A percentile compares a stretch with the other conserved stretches of the same genome.
Conservation (phyloP, 2,888 invertebrate genomes). For the Euplagia quadripunctaria region DNA sequence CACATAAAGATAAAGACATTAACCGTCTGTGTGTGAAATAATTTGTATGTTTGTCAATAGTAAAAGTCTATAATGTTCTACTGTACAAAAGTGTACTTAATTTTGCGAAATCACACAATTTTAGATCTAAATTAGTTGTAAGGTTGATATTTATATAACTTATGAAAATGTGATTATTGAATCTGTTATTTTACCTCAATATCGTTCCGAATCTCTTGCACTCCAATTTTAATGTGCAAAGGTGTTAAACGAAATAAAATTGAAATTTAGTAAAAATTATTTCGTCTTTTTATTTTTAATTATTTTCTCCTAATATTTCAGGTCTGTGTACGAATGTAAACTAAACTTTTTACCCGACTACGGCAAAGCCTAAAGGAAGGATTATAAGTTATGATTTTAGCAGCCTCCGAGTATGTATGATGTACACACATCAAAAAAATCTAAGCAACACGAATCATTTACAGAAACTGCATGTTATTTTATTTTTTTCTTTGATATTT, state of each 20-base stretch:
- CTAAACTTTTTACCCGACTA: slow-evolving; percentile 1
- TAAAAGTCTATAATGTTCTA: background rate
- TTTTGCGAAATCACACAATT: slow-evolving; percentile 43
- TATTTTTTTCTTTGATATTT: too few relatives aligned
- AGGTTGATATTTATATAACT: slow-evolving; percentile 48
- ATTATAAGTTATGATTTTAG: too few relatives aligned
- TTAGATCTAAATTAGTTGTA: slow-evolving; percentile 33
- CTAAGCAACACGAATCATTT: too few relatives aligned
- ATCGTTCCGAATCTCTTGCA: slow-evolving; percentile 69
- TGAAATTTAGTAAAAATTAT: slow-evolving; percentile 46
- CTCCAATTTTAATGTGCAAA: slow-evolving; percentile 70
- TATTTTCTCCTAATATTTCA: background rate
- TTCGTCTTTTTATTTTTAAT: slow-evolving; percentile 15
- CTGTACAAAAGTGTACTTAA: slow-evolving; percentile 63
- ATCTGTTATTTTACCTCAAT: slow-evolving; percentile 57
- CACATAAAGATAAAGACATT: background rate
- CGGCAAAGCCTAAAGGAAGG: too few relatives aligned
- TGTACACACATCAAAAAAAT: too few relatives aligned
- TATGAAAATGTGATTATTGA: slow-evolving; percentile 57
- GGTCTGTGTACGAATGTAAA: background rate
- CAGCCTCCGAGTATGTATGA: too few relatives aligned
- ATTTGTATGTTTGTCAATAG: background rate
- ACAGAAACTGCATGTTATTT: too few relatives aligned
- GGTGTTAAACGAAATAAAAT: slow-evolving; percentile 54
- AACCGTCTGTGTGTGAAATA: background rate